Base-by-base conservation (phyloP, 2,797 vertebrate species). In the Tamandua tetradactyla region DNA sequence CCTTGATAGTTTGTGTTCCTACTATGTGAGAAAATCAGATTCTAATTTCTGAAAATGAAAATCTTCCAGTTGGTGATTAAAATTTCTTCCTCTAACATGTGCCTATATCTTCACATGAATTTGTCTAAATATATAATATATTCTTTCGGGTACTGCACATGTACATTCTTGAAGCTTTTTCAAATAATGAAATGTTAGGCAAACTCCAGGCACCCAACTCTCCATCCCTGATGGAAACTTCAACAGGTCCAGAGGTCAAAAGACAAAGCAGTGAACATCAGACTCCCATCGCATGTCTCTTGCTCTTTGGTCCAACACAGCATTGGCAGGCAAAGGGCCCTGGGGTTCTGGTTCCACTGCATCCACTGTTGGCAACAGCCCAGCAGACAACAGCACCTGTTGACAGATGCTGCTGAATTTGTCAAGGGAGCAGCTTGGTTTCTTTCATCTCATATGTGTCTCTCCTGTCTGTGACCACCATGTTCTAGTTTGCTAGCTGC, bases 1-100 rank as follows among this genome's bases (percentile, higher is more conserved):
- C 23, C 66, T 93, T 95, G 72, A 61, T 95, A 82, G 66, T 91
- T 27, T 92, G 80, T 91, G 32, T 80, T 78, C 76, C 92, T 96
- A 93, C 80, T 94, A 25, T 75, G 91, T 62, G 82, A 80, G 22
- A 75, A 75, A 92, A 92, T 88, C 17, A 81, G 76, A 96, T 66
- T 69, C 35, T 47, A 47, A 79, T 74, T 68, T 79, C 78, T 82
- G 25, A 82, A 89, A 85, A 27, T 37, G 52, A 87, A 37, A 90
- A 82, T 32, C 40, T 52, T 66, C 32, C 66, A 5, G 61, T 57
- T 55, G 68, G 57, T 8, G 32, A 83, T 78, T 44, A 40, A 35
- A 52, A 40, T 27, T 23, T 79, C 68, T 69, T 27, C 71, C 78
- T 7, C 6, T 42, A 23, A 11, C 49, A 3, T 7, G 3, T 37